Percentiles rank a stretch among this genome's conserved stretches.
phyloP scores from a whole-genome alignment of 2,113 vertebrate genomes.

The Coregonus clupeaformis region DNA sequence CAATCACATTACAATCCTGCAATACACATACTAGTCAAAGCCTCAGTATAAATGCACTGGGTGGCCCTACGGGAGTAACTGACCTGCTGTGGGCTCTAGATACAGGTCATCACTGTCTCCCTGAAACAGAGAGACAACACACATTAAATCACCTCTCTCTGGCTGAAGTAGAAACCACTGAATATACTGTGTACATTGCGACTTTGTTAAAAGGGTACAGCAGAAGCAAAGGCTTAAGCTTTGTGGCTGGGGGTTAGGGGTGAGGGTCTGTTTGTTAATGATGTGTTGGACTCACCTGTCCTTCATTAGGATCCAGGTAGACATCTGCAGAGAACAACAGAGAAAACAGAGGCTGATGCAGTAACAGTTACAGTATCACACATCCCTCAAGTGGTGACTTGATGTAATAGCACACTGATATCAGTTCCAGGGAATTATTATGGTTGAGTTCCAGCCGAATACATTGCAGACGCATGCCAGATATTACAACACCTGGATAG shows the following conservation, averaged over 20 bases:
- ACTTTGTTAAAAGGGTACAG: too few species aligned
- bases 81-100: conserved; percentile 69
- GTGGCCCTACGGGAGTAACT: not conserved
- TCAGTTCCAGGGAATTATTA: not conserved
- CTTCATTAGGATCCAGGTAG: conserved; percentile 76
- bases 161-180: too few species aligned
- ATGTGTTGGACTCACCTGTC: conserved; percentile 56
- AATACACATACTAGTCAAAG: not conserved
- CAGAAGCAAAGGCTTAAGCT: too few species aligned
- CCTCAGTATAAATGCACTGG: not conserved
- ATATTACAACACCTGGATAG: too few species aligned
- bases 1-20: too few species aligned
- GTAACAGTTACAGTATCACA: not conserved
- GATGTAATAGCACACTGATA: not conserved
- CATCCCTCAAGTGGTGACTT: not conserved
- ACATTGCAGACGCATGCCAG: too few species aligned
- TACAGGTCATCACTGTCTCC: conserved; percentile 68
- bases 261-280: too few species aligned
- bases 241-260: too few species aligned
- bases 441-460: too few species aligned
- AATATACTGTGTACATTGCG: too few species aligned
- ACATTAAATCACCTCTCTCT: not conserved
- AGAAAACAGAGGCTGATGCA: not conserved
- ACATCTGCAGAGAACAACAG: conserved; percentile 64
- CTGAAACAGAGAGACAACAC: conserved; percentile 47